A percentile compares a stretch with the other conserved stretches of the same genome.
phyloP scores from a whole-genome alignment of 2,888 invertebrate species.

The Brachypalpus laphriformis region DNA sequence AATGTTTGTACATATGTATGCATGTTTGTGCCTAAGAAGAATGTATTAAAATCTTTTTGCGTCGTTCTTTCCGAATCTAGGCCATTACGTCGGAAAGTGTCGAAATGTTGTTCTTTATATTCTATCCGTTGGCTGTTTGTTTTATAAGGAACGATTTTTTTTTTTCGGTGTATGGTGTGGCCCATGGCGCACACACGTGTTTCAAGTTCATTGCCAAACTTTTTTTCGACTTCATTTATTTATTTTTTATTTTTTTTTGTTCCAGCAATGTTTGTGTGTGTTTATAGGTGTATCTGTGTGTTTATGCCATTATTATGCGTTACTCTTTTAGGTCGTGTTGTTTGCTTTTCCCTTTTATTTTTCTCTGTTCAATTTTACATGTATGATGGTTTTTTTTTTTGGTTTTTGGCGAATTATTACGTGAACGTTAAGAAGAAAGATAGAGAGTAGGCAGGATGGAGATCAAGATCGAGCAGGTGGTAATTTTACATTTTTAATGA shows the following conservation, averaged over 20 bases:
- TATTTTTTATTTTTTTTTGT: conserved; percentile 43
- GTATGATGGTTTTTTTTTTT: too few relatives aligned
- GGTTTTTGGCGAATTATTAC: conserved; percentile 15
- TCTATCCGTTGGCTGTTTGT: conserved; percentile 47
- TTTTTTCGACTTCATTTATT: conserved; percentile 22
- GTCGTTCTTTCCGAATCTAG: conserved; percentile 72
- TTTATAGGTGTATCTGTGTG: conserved; percentile 21
- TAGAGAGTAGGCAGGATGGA: not conserved
- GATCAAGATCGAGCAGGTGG: conserved; percentile 23
- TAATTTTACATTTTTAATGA: not conserved
- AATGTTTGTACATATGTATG: not conserved
- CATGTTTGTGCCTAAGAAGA: conserved; percentile 3
- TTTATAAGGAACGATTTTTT: conserved; percentile 2
- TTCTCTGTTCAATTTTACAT: conserved; percentile 12
- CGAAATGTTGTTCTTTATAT: conserved; percentile 44
- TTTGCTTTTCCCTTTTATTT: conserved; percentile 41
- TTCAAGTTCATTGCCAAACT: conserved; percentile 73
- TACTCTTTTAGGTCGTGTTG: conserved; percentile 18
- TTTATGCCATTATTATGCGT: conserved; percentile 26
- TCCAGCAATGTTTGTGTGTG: not conserved
- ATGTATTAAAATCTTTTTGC: conserved; percentile 52
- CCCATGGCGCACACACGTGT: conserved; percentile 61
- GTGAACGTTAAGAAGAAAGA: not conserved
- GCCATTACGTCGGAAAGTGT: conserved; percentile 75
- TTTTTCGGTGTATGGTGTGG: conserved; percentile 1